phyloP scores from a whole-genome alignment of 2,888 invertebrate species.

The Syritta pipiens region DNA sequence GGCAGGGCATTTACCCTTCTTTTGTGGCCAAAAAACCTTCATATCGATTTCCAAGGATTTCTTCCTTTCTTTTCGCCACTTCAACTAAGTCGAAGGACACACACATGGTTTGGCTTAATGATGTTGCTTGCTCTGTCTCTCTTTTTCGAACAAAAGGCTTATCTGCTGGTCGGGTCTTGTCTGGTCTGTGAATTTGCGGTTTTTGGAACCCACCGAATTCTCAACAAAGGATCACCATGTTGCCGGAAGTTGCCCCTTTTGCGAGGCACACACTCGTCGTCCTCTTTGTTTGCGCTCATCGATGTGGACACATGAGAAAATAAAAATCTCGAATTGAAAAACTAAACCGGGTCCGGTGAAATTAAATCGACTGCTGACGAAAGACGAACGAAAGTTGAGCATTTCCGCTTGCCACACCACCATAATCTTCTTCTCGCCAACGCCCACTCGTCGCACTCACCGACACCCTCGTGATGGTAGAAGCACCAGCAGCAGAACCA shows the following conservation, averaged over 20 bases:
- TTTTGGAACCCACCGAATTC: too few species aligned
- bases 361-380: too few species aligned
- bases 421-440: conserved; percentile 40
- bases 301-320: conserved; percentile 54
- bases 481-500: neutral
- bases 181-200: too few species aligned
- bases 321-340: neutral
- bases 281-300: conserved; percentile 39
- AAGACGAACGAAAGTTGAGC: conserved; percentile 23
- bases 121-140: too few species aligned
- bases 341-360: conserved; percentile 22
- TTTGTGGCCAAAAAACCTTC: conserved; percentile 29
- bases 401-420: conserved; percentile 24
- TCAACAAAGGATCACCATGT: conserved; percentile 43
- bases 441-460: conserved; percentile 42
- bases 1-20: conserved; percentile 59
- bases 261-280: conserved; percentile 3
- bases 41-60: conserved; percentile 57
- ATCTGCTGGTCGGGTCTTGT: conserved; percentile 22
- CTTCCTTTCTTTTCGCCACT: conserved; percentile 26
- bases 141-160: conserved; percentile 43
- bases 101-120: conserved; percentile 45
- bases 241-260: conserved; percentile 55
- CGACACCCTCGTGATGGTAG: neutral
- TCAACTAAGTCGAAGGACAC: conserved; percentile 48